Base-by-base conservation (phyloP, 2,888 invertebrate genomes). In the Meloe dianella region DNA sequence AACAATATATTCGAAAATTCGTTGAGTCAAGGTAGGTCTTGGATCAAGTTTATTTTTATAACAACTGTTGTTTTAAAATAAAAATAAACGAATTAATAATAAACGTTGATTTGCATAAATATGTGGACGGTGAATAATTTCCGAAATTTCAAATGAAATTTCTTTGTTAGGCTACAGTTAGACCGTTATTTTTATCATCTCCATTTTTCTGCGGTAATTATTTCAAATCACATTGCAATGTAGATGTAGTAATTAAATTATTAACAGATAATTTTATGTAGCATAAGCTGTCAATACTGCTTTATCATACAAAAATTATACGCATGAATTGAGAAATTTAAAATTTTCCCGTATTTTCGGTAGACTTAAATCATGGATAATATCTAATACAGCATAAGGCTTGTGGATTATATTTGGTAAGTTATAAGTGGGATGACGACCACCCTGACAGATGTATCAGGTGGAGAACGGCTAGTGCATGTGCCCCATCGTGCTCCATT, bases 361-460 rank as follows among this genome's bases (percentile, higher is more conserved):
- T 35, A 12, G 30, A 35, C 27, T 57, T 57, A 24, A 22, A 57
- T 17, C 38, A 41, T 5, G 1, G 35, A 35, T n/a, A n/a, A 35
- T 30, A 30, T 30, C 14, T 17, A 41, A 41, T n/a, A n/a, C n/a
- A 17, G 35, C 35, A 35, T 12, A n/a, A 8, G 58, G 58, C 58
- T 58, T 32, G 58, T 58, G 58, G 29, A 32, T 32, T 57, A 30
- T 27, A 57, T 32, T 58, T 35, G 58, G 0, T 9, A 29, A 7
- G n/a, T 1, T 7, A 7, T 41, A 47, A 10, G 10, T 20, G 20
- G 20, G 20, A 20, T 2, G 2, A 47, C 24, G 63, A 64, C 68
- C 63, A 64, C 67, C 67, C 67, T 63, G 54, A 58, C 59, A 35
- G 14, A 29, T 32, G 65, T 66, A 65, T 69, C 68, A 69, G 63